phyloP scores from a whole-genome alignment of 2,113 vertebrate genomes.

The Oceanodroma tethys region DNA sequence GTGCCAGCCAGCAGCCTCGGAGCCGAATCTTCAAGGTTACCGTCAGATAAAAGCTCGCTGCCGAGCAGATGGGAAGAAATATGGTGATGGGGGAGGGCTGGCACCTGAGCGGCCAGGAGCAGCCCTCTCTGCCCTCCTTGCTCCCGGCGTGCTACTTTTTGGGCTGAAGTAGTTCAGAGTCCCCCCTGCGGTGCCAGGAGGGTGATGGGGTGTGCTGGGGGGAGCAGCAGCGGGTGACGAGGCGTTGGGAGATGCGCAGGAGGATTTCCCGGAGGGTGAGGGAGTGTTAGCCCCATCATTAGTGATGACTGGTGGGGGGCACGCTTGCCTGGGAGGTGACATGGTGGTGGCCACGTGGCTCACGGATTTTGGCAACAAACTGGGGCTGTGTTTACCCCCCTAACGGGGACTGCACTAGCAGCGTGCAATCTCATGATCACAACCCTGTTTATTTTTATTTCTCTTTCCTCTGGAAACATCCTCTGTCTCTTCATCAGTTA shows the following conservation, averaged over 20 bases:
- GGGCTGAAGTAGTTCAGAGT: background rate
- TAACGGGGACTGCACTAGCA: background rate
- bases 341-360: background rate
- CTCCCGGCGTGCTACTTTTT: background rate
- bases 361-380: background rate
- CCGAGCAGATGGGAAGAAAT: constrained; percentile 54
- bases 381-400: background rate
- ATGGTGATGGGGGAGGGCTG: constrained; percentile 22
- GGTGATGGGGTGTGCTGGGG: background rate
- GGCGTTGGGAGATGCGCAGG: background rate
- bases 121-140: background rate
- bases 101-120: background rate
- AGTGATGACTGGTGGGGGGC: background rate
- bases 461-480: background rate
- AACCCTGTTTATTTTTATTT: background rate
- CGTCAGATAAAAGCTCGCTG: background rate
- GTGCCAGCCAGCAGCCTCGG: background rate
- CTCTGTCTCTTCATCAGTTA: background rate
- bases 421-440: background rate
- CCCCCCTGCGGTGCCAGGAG: accelerated
- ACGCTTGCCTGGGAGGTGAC: background rate
- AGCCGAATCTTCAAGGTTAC: constrained; percentile 33
- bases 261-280: background rate
- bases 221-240: background rate
- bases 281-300: background rate